A percentile compares a stretch with the other conserved stretches of the same genome.
Evolutionary conservation across 2,888 invertebrate genomes (phyloP).

Genomic region (Mesoligia furuncula): DNA sequence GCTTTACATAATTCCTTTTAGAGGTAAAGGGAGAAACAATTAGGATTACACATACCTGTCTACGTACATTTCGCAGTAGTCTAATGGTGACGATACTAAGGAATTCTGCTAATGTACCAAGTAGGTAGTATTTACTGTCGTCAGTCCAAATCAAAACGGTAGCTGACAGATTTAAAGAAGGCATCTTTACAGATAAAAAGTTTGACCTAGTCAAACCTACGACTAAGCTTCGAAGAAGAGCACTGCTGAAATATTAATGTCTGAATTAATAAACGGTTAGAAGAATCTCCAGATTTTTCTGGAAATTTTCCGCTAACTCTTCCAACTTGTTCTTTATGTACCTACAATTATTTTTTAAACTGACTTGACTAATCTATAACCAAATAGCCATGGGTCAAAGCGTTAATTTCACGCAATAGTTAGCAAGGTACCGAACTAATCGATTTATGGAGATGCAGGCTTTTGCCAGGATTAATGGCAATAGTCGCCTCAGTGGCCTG

Average conservation of each 20-base stretch:
- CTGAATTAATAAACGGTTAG: background rate
- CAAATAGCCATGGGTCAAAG: background rate
- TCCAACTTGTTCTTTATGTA: background rate
- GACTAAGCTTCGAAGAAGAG: background rate
- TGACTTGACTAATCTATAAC: background rate
- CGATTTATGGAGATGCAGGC: background rate
- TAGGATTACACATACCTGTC: background rate
- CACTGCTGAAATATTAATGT: background rate
- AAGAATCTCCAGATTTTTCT: background rate
- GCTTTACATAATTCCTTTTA: background rate
- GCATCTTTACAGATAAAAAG: background rate
- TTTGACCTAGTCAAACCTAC: background rate
- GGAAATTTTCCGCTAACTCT: background rate
- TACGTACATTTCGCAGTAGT: background rate
- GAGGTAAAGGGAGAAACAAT: background rate
- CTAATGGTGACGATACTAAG: background rate
- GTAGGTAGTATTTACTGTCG: background rate
- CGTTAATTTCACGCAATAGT: slow-evolving; percentile 22
- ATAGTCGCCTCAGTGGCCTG: background rate
- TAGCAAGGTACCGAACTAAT: slow-evolving; percentile 9
- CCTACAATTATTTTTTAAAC: background rate
- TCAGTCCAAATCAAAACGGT: background rate
- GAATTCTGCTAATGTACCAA: background rate
- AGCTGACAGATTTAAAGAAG: background rate
- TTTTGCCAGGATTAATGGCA: slow-evolving; percentile 8